Conservation (phyloP, 2,797 vertebrate species). For the Prionace glauca region DNA sequence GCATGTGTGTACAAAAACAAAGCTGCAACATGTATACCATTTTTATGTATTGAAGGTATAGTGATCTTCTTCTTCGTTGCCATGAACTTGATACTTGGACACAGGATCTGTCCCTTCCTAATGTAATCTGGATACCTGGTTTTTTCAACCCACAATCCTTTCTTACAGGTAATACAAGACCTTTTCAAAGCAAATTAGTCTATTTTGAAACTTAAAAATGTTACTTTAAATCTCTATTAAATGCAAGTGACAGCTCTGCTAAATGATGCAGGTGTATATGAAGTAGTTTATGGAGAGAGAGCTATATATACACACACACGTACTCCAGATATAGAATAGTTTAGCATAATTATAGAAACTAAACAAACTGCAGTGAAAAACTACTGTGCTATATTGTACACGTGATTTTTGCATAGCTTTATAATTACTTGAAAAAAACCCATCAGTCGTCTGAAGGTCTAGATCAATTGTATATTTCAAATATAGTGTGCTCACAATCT, state of each 20-base stretch:
- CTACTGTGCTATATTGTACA: background rate
- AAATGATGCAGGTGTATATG: background rate
- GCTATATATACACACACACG: too few species aligned
- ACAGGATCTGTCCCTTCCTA: slow-evolving; percentile 69
- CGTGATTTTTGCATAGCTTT: background rate
- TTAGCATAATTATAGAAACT: background rate
- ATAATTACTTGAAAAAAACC: background rate
- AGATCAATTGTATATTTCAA: background rate
- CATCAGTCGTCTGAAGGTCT: background rate
- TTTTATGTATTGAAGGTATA: slow-evolving; percentile 47
- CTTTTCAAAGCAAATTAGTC: slow-evolving; percentile 81
- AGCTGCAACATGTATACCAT: background rate
- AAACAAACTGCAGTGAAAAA: background rate
- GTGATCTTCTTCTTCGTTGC: slow-evolving; percentile 61
- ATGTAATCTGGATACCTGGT: slow-evolving; percentile 80
- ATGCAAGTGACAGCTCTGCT: background rate
- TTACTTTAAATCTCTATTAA: background rate
- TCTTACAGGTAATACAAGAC: slow-evolving; percentile 80
- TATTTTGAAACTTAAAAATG: background rate
- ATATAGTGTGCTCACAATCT: background rate
- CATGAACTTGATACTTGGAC: slow-evolving; percentile 69
- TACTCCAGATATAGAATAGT: background rate
- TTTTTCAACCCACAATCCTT: slow-evolving; percentile 85
- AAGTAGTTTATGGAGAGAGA: too few species aligned
- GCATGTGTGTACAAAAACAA: background rate